phyloP scores from a whole-genome alignment of 1,140 invertebrate genomes.

The Drosophila novamexicana region DNA sequence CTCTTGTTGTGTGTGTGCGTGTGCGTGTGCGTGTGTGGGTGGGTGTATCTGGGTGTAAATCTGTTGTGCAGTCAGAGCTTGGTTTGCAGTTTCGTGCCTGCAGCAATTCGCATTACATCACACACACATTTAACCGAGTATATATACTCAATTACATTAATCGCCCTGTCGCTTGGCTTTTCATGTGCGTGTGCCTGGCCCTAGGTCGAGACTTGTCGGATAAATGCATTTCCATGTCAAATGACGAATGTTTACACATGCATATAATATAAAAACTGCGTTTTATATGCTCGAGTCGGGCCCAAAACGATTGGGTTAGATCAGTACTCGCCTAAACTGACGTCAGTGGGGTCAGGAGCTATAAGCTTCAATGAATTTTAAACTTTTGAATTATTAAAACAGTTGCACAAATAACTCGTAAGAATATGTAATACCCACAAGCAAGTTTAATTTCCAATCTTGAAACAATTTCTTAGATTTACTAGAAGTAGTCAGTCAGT shows the following conservation, averaged over 20 bases:
- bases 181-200: conserved; percentile 38
- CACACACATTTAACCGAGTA: conserved; percentile 3
- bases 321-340: conserved; percentile 10
- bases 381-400: neutral
- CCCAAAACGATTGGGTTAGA: conserved; percentile 18
- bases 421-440: too few species aligned
- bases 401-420: too few species aligned
- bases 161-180: conserved; percentile 29
- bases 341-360: neutral
- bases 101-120: conserved; percentile 40
- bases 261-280: conserved; percentile 14
- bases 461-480: too few species aligned
- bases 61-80: conserved; percentile 29
- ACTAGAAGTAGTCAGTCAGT: too few species aligned
- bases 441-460: too few species aligned
- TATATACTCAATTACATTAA: conserved; percentile 60
- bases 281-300: conserved; percentile 13
- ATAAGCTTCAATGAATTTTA: neutral
- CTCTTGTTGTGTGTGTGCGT: neutral
- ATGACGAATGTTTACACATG: conserved; percentile 2
- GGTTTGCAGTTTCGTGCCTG: conserved; percentile 38
- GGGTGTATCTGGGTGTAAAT: conserved; percentile 22
- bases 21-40: conserved; percentile 3
- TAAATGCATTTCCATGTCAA: conserved; percentile 40
- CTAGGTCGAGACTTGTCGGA: conserved; percentile 6